Percentiles rank a stretch among this genome's conserved stretches.
Evolutionary conservation across 2,797 vertebrate genomes (phyloP).

Genomic region (Eulemur mongoz): DNA sequence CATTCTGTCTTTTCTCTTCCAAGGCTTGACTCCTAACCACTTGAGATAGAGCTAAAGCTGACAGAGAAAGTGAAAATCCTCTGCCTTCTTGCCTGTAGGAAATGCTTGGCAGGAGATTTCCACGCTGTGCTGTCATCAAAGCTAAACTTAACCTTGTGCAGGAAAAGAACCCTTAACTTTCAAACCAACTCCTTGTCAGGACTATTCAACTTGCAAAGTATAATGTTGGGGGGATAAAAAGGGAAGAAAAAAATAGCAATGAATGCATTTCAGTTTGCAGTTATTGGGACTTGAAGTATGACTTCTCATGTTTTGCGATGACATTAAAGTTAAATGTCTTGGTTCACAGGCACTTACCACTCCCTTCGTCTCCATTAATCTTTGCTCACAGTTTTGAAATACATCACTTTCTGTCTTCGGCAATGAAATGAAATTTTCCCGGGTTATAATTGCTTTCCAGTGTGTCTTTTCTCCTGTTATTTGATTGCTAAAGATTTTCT

Average conservation of each 20-base stretch:
- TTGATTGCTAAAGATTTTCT: constrained; percentile 77
- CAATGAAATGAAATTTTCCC: constrained; percentile 77
- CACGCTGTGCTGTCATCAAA: constrained; percentile 70
- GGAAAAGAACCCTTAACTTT: constrained; percentile 69
- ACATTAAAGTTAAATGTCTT: constrained; percentile 81
- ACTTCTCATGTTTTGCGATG: constrained; percentile 79
- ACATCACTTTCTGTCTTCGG: constrained; percentile 77
- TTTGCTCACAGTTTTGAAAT: constrained; percentile 81
- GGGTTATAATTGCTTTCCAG: constrained; percentile 82
- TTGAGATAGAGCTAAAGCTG: constrained; percentile 64
- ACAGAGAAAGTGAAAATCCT: constrained; percentile 66
- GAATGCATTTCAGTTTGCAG: constrained; percentile 76
- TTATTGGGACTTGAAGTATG: constrained; percentile 81
- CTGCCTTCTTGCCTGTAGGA: constrained; percentile 64
- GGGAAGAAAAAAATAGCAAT: constrained; percentile 20
- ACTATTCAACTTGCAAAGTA: constrained; percentile 72
- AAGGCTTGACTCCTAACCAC: constrained; percentile 36
- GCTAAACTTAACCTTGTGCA: constrained; percentile 77
- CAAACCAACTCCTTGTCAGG: constrained; percentile 71
- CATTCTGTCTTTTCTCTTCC: constrained; percentile 53
- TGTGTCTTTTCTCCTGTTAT: constrained; percentile 71
- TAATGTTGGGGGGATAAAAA: neutral
- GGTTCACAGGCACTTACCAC: constrained; percentile 72
- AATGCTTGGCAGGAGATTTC: constrained; percentile 70
- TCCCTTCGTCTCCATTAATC: constrained; percentile 80